Evolutionary conservation across 2,888 invertebrate species (phyloP).

Genomic region (Apodemia duryi): DNA sequence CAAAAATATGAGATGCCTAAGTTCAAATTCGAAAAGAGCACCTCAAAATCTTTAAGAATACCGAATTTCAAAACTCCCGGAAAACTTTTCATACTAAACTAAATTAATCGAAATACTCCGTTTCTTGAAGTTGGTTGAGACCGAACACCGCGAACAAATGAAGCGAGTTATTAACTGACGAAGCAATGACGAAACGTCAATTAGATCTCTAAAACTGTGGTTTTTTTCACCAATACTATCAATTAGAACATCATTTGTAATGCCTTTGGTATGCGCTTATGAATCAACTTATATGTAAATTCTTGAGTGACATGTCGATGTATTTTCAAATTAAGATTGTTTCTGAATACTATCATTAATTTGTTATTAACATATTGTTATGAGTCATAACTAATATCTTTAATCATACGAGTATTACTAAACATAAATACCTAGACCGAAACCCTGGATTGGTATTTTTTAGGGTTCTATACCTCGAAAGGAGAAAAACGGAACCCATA

Average conservation of each 20-base stretch:
- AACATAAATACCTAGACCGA: too few species aligned
- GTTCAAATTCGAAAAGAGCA: too few species aligned
- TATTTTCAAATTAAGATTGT: slow-evolving; percentile 6
- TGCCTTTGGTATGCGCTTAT: slow-evolving; percentile 4
- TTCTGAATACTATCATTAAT: neutral
- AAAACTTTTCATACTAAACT: too few species aligned
- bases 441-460: too few species aligned
- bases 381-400: neutral
- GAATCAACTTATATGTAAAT: slow-evolving; percentile 9
- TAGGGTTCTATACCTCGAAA: neutral
- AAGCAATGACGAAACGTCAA: neutral
- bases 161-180: neutral
- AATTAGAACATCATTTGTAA: slow-evolving; percentile 5
- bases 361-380: neutral
- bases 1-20: too few species aligned
- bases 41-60: too few species aligned
- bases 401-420: too few species aligned
- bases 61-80: too few species aligned
- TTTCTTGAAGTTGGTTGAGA: too few species aligned
- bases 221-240: slow-evolving; percentile 2
- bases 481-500: neutral
- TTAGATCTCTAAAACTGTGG: slow-evolving; percentile 6
- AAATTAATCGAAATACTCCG: too few species aligned
- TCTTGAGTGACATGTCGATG: neutral
- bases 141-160: neutral